phyloP scores from a whole-genome alignment of 2,113 vertebrate genomes.

The Amphiprion ocellaris region DNA sequence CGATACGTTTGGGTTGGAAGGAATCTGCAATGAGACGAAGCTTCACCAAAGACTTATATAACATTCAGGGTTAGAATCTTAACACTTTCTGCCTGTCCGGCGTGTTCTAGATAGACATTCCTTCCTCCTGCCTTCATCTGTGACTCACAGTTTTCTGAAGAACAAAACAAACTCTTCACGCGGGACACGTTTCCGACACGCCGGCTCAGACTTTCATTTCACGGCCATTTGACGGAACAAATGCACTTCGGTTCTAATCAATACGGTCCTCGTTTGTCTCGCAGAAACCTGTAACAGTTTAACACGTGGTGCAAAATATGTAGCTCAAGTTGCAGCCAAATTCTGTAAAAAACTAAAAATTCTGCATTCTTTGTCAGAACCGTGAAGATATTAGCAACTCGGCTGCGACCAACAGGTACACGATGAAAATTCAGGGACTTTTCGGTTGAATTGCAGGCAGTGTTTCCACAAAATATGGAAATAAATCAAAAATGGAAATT shows the following conservation, averaged over 20 bases:
- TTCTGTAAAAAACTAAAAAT: too few relatives aligned
- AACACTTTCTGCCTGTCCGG: slow-evolving; percentile 5
- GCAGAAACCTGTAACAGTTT: too few relatives aligned
- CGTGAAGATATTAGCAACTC: too few relatives aligned
- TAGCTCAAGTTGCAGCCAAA: too few relatives aligned
- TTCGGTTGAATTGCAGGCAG: too few relatives aligned
- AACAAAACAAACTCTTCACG: not conserved
- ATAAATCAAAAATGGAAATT: too few relatives aligned
- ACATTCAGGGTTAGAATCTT: slow-evolving; percentile 1
- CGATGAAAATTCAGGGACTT: too few relatives aligned
- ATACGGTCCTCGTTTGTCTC: not conserved
- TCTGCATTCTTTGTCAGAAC: too few relatives aligned
- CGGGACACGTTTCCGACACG: not conserved
- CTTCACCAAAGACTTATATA: slow-evolving; percentile 45
- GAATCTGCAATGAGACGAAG: slow-evolving; percentile 48
- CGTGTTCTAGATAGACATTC: not conserved
- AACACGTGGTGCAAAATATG: too few relatives aligned
- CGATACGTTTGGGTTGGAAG: slow-evolving; percentile 38
- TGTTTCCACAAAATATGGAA: too few relatives aligned
- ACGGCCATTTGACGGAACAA: not conserved
- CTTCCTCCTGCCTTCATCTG: not conserved
- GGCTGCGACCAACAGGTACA: too few relatives aligned
- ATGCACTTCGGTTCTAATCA: slow-evolving; percentile 6
- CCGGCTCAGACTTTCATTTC: not conserved
- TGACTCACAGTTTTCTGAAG: not conserved